phyloP scores from a whole-genome alignment of 2,113 vertebrate genomes.

The Notothenia rossii region DNA sequence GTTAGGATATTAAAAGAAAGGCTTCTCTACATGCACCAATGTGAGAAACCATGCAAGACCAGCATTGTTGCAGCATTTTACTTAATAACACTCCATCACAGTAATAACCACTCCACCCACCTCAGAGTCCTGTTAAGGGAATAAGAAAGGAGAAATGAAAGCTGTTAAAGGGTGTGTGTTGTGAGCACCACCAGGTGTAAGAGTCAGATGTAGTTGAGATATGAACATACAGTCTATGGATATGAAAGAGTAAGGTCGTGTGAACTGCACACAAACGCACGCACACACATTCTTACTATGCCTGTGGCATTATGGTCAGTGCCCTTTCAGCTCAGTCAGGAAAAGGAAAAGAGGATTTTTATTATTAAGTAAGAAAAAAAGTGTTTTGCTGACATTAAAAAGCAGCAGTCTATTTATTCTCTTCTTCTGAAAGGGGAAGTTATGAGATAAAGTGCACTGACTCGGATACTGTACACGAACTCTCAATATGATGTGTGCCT shows the following conservation, averaged over 20 bases:
- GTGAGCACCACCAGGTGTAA: conserved; percentile 21
- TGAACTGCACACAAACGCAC: background rate
- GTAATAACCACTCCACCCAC: conserved; percentile 35
- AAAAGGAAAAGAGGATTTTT: conserved; percentile 64
- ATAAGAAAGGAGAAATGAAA: conserved; percentile 46
- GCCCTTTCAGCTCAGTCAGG: conserved; percentile 69
- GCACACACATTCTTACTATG: conserved; percentile 5
- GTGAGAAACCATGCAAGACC: conserved; percentile 25
- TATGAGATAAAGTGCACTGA: conserved; percentile 21
- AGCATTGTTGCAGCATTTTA: conserved; percentile 20
- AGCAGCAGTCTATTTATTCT: conserved; percentile 9
- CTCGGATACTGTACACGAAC: background rate
- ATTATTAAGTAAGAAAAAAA: conserved; percentile 50
- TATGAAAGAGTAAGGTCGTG: conserved; percentile 18
- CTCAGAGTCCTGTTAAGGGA: background rate
- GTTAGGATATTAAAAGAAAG: conserved; percentile 5
- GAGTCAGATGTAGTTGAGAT: conserved; percentile 2
- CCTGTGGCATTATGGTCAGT: conserved; percentile 53
- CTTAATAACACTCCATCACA: conserved; percentile 32
- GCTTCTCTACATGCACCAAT: background rate
- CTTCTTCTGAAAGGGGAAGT: background rate
- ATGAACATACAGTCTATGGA: background rate
- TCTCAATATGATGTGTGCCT: background rate
- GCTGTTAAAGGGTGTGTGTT: background rate
- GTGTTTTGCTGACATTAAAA: conserved; percentile 11